Percentiles rank a stretch among this genome's conserved stretches.
phyloP scores from a whole-genome alignment of 2,888 invertebrate species.

The Osedax fenrisi region DNA sequence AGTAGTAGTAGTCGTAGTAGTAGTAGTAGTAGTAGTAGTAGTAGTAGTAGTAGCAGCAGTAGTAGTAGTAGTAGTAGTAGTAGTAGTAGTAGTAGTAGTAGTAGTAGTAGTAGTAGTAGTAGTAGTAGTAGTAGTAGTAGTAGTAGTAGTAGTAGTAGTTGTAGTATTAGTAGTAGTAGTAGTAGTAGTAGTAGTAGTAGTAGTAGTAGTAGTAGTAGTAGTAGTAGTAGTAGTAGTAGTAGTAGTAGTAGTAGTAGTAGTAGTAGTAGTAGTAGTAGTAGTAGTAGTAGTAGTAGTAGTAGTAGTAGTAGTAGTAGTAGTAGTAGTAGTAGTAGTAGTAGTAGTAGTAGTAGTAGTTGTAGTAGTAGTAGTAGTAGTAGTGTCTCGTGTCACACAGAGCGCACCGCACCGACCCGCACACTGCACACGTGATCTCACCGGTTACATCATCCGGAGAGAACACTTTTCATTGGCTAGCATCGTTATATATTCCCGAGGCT shows the following conservation, averaged over 20 bases:
- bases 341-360: slow-evolving; percentile 11
- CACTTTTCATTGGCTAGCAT: no score
- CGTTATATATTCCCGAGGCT: no score
- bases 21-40: slow-evolving; percentile 9
- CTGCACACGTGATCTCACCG: no score
- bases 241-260: background rate
- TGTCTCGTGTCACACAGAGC: background rate
- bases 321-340: background rate
- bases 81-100: slow-evolving; percentile 16
- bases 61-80: slow-evolving; percentile 16
- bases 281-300: slow-evolving; percentile 9
- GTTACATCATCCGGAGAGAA: no score
- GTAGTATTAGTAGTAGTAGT: background rate
- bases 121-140: background rate
- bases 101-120: slow-evolving; percentile 12
- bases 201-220: background rate
- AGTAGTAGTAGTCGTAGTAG: slow-evolving; percentile 11
- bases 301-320: slow-evolving; percentile 9
- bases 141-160: background rate
- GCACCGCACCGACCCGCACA: no score
- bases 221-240: background rate
- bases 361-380: slow-evolving; percentile 16
- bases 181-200: background rate
- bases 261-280: slow-evolving; percentile 9
- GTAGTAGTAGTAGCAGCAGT: slow-evolving; percentile 16